Evolutionary conservation across 2,797 vertebrate genomes (phyloP).

Genomic region (Anguilla anguilla): DNA sequence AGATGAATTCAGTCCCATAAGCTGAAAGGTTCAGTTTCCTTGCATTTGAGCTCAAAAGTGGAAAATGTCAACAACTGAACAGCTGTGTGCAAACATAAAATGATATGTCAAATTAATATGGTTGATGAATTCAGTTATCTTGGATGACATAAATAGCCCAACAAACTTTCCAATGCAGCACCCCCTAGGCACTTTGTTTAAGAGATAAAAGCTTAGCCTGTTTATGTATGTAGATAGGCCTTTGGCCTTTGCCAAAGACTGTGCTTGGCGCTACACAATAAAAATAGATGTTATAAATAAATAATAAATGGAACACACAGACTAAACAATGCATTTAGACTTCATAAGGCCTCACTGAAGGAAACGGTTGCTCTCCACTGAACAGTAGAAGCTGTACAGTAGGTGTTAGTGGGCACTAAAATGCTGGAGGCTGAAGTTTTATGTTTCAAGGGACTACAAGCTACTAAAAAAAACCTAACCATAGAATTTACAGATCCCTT

Average conservation of each 20-base stretch:
- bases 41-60: not conserved
- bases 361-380: not conserved
- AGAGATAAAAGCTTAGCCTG: not conserved
- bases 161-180: not conserved
- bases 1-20: not conserved
- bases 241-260: not conserved
- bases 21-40: not conserved
- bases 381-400: not conserved
- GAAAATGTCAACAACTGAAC: not conserved
- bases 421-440: not conserved
- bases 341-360: not conserved
- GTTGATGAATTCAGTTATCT: not conserved
- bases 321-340: not conserved
- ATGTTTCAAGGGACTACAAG: slow-evolving; percentile 2
- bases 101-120: not conserved
- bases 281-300: not conserved
- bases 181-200: not conserved
- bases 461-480: not conserved
- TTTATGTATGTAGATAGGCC: not conserved
- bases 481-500: slow-evolving; percentile 1
- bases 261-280: not conserved
- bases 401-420: not conserved
- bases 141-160: not conserved
- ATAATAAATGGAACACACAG: not conserved
- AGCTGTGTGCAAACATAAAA: not conserved